A percentile compares a stretch with the other conserved stretches of the same genome.
phyloP scores from a whole-genome alignment of 2,113 vertebrate species.

The Ammospiza caudacuta region DNA sequence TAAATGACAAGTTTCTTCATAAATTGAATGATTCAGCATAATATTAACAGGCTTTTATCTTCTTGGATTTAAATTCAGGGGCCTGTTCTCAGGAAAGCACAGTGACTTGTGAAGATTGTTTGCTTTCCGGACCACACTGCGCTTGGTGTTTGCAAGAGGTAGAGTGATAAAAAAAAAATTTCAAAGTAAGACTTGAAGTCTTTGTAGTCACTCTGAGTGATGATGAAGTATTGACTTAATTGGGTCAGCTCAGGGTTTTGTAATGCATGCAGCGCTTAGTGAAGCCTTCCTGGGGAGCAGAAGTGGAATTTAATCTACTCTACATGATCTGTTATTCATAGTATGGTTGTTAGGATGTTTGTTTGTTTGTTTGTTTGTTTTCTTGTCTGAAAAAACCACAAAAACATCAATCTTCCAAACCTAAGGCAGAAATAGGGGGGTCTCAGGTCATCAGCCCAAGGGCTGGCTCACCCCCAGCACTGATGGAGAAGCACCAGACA shows the following conservation, averaged over 20 bases:
- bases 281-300: not conserved
- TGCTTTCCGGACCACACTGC: conserved; percentile 87
- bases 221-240: conserved; percentile 36
- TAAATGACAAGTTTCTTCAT: not conserved
- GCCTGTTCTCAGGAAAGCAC: conserved; percentile 80
- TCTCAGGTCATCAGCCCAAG: not conserved
- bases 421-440: not conserved
- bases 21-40: not conserved
- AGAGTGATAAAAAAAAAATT: conserved; percentile 47
- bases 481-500: not conserved
- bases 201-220: conserved; percentile 32
- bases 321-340: not conserved
- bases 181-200: conserved; percentile 21
- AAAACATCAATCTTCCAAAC: not conserved
- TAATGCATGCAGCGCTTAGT: not conserved
- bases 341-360: not conserved
- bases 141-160: conserved; percentile 98
- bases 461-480: not conserved
- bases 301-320: not conserved
- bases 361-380: not conserved
- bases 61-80: conserved; percentile 76
- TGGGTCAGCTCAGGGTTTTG: not conserved
- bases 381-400: not conserved
- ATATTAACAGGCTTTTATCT: conserved; percentile 47
- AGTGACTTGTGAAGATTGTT: conserved; percentile 89